Evolutionary conservation across 2,888 invertebrate genomes (phyloP).

Genomic region (Hemistola chrysoprasaria): DNA sequence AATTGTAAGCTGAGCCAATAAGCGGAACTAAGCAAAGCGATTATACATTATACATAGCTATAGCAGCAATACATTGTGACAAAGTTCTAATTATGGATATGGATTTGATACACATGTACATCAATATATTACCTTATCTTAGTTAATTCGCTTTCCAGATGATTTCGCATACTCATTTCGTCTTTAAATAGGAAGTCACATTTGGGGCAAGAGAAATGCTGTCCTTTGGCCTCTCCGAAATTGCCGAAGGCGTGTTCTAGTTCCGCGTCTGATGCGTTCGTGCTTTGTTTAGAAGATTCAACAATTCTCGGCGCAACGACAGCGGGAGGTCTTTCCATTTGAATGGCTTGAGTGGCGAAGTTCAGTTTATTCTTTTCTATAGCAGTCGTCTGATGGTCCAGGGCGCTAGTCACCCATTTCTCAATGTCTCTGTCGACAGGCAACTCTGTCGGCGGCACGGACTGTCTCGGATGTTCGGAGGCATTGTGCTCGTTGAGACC

Average conservation of each 20-base stretch:
- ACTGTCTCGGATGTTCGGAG: slow-evolving; percentile 64
- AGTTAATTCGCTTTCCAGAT: slow-evolving; percentile 63
- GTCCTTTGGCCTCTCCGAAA: slow-evolving; percentile 46
- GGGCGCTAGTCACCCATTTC: slow-evolving; percentile 70
- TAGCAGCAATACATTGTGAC: not conserved
- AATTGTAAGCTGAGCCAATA: no score
- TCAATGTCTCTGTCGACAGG: slow-evolving; percentile 71
- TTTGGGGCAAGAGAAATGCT: slow-evolving; percentile 59
- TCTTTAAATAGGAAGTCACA: slow-evolving; percentile 46
- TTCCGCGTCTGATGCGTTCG: slow-evolving; percentile 27
- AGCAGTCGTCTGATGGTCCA: slow-evolving; percentile 53
- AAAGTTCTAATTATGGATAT: no score
- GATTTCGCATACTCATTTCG: slow-evolving; percentile 52
- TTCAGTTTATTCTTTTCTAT: slow-evolving; percentile 51
- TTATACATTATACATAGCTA: not conserved
- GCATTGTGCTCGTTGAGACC: slow-evolving; percentile 79
- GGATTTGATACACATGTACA: not conserved
- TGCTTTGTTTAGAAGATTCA: slow-evolving; percentile 10
- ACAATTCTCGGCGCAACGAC: slow-evolving; percentile 11
- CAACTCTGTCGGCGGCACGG: slow-evolving; percentile 56
- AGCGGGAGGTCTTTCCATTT: slow-evolving; percentile 25
- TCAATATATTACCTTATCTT: slow-evolving; percentile 57
- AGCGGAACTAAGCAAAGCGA: slow-evolving; percentile 5
- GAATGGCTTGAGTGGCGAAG: slow-evolving; percentile 46
- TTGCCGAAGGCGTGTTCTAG: slow-evolving; percentile 56